Percentiles rank a stretch among this genome's conserved stretches.
Conservation (phyloP, 2,113 vertebrate genomes). For the Dromiciops gliroides region DNA sequence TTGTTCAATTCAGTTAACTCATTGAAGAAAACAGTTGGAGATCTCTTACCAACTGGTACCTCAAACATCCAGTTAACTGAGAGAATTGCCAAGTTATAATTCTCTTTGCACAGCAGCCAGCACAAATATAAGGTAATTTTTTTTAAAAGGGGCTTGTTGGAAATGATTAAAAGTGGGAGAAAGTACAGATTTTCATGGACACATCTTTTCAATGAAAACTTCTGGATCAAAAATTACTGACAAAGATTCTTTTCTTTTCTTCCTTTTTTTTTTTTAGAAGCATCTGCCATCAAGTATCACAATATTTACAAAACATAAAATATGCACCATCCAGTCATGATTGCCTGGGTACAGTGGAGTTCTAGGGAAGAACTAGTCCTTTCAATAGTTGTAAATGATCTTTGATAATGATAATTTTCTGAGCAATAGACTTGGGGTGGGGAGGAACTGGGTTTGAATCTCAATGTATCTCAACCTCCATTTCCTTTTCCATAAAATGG, state of each 20-base stretch:
- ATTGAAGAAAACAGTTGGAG: neutral
- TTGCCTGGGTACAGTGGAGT: slow-evolving; percentile 23
- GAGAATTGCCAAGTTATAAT: neutral
- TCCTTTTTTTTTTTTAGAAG: neutral
- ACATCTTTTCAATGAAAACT: neutral
- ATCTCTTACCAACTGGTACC: neutral
- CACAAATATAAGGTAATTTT: neutral
- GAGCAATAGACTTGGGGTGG: neutral
- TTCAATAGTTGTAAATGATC: slow-evolving; percentile 44
- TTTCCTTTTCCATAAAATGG: neutral
- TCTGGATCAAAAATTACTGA: neutral
- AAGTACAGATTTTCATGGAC: neutral
- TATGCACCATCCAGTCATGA: slow-evolving; percentile 51
- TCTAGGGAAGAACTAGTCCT: slow-evolving; percentile 32
- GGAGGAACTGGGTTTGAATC: neutral
- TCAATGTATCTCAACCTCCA: neutral
- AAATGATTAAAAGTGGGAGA: neutral
- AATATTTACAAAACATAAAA: slow-evolving; percentile 61
- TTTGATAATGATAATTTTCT: slow-evolving; percentile 42
- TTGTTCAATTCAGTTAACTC: neutral
- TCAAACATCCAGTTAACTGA: neutral
- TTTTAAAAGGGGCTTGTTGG: neutral
- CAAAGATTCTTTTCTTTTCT: neutral
- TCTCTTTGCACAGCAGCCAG: neutral
- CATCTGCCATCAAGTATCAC: slow-evolving; percentile 48